phyloP scores from a whole-genome alignment of 2,888 invertebrate genomes.

The Cataglyphis altisquamis region DNA sequence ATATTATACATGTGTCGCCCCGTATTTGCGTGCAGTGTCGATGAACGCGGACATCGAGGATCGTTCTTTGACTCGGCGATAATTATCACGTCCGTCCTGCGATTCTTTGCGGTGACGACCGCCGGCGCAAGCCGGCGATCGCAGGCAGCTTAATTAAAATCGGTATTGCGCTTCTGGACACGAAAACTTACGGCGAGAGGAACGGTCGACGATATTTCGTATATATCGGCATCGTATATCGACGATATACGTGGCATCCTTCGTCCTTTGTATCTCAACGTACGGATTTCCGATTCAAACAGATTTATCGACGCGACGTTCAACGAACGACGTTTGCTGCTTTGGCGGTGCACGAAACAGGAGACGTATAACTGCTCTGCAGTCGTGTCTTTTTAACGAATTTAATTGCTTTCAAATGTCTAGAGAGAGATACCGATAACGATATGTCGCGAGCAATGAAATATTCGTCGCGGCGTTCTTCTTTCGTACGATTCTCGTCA shows the following conservation, averaged over 20 bases:
- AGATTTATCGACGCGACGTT: slow-evolving; percentile 30
- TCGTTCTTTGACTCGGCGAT: slow-evolving; percentile 79
- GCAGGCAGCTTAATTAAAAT: slow-evolving; percentile 67
- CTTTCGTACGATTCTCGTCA: not conserved
- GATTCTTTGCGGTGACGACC: slow-evolving; percentile 77
- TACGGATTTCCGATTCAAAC: slow-evolving; percentile 44
- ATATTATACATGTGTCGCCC: slow-evolving; percentile 50
- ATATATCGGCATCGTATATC: slow-evolving; percentile 43
- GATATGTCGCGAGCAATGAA: slow-evolving; percentile 7
- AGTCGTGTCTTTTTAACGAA: slow-evolving; percentile 9
- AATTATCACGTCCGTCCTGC: slow-evolving; percentile 81
- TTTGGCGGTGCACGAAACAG: slow-evolving; percentile 28
- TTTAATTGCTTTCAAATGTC: slow-evolving; percentile 46
- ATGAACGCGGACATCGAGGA: slow-evolving; percentile 72
- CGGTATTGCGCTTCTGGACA: slow-evolving; percentile 60
- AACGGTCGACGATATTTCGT: slow-evolving; percentile 58
- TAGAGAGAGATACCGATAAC: slow-evolving; percentile 18
- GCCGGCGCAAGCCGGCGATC: slow-evolving; percentile 37
- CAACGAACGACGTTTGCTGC: slow-evolving; percentile 8
- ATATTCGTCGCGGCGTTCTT: not conserved
- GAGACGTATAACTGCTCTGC: not conserved
- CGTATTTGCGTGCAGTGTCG: slow-evolving; percentile 65
- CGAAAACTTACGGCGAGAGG: slow-evolving; percentile 34
- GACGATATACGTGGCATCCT: slow-evolving; percentile 39
- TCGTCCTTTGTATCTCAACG: slow-evolving; percentile 23